Conservation (phyloP, 2,888 invertebrate species). For the Schrankia costaestrigalis region DNA sequence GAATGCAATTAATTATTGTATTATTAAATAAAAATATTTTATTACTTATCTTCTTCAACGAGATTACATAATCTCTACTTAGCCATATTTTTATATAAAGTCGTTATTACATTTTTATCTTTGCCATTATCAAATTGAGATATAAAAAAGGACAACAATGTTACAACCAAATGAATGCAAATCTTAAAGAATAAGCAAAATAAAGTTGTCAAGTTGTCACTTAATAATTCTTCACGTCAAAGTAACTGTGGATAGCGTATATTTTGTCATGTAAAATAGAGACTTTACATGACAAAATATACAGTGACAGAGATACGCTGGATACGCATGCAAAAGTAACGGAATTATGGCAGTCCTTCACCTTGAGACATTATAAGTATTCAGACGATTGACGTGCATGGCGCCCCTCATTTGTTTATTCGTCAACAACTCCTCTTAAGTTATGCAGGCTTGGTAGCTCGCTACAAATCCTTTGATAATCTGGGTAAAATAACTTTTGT, state of each 20-base stretch:
- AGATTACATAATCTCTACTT: no score
- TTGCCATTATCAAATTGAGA: no score
- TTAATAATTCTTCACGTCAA: not conserved
- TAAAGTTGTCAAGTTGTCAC: not conserved
- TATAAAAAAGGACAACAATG: no score
- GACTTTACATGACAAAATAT: slow-evolving; percentile 12
- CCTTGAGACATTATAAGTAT: slow-evolving; percentile 39
- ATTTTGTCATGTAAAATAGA: not conserved
- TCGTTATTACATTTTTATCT: no score
- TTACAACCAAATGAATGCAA: no score
- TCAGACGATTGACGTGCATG: slow-evolving; percentile 14
- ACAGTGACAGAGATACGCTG: no score
- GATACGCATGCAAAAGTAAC: slow-evolving; percentile 18
- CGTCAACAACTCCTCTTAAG: slow-evolving; percentile 1
- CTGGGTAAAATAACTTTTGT: no score
- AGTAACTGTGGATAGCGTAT: not conserved
- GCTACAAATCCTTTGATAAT: no score
- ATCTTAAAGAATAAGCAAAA: not conserved
- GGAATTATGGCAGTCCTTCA: slow-evolving; percentile 28
- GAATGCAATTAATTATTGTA: no score
- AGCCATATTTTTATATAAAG: no score
- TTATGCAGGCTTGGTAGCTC: not conserved
- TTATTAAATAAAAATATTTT: no score
- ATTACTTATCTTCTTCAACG: no score
- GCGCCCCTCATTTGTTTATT: slow-evolving; percentile 19